These are phyloP conservation scores for Cotesia congregata DNA, from an alignment of 2,888 invertebrate species.

Conservation along the genomic window DNA sequence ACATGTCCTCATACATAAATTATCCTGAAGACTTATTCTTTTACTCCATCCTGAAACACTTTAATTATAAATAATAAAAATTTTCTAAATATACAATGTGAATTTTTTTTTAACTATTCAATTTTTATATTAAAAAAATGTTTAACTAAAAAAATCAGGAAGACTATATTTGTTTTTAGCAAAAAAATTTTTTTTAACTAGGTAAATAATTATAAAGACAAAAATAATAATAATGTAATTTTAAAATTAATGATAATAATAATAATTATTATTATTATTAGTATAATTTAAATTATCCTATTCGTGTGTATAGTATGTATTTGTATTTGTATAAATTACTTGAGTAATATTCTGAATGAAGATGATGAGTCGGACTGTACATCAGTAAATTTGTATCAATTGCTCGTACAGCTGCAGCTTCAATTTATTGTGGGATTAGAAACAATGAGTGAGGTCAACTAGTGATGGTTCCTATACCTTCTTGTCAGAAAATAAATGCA, in stretches of 20 bases:
- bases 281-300: no score
- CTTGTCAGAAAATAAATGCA: constrained; percentile 62
- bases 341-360: constrained; percentile 17
- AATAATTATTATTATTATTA: no score
- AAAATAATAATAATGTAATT: no score
- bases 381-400: constrained; percentile 68
- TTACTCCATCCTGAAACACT: no score
- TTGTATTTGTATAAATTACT: background rate
- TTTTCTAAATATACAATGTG: no score
- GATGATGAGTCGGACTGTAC: constrained; percentile 63
- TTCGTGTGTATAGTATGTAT: background rate
- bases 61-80: no score
- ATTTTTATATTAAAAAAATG: no score
- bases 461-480: constrained; percentile 62
- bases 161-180: no score
- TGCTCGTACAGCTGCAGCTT: constrained; percentile 68
- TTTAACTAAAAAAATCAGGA: no score
- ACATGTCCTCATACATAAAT: background rate
- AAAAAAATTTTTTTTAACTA: no score
- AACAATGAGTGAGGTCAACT: constrained; percentile 69
- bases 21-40: background rate
- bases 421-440: constrained; percentile 70
- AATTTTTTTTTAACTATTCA: no score
- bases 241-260: background rate
- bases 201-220: no score